phyloP scores from a whole-genome alignment of 2,113 vertebrate genomes.

The Periophthalmodon schlosseri region DNA sequence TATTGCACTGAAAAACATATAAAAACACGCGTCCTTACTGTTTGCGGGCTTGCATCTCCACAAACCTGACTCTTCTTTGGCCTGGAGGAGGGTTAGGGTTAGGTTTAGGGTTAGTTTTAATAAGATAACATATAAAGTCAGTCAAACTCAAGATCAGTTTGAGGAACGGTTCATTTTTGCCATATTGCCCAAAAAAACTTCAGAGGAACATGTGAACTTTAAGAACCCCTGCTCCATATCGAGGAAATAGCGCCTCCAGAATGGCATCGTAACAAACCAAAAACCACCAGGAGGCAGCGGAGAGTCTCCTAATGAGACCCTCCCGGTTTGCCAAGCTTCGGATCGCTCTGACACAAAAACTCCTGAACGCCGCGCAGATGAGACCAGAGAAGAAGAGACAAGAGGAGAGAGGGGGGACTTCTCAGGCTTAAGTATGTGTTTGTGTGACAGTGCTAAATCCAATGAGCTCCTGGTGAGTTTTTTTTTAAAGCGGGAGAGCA shows the following conservation, averaged over 20 bases:
- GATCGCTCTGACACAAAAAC: constrained; percentile 37
- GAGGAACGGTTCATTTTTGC: no score
- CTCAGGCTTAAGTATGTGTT: constrained; percentile 47
- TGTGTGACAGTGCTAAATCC: constrained; percentile 44
- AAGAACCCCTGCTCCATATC: neutral
- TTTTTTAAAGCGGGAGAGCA: constrained; percentile 28
- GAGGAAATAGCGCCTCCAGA: constrained; percentile 11
- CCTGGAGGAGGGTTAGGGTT: no score
- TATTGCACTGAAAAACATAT: no score
- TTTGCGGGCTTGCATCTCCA: no score
- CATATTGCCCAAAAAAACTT: no score
- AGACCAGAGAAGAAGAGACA: neutral
- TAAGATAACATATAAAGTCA: no score
- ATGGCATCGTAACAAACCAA: constrained; percentile 32
- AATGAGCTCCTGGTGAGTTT: constrained; percentile 40
- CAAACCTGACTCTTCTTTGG: no score
- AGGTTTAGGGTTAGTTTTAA: no score
- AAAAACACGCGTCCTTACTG: no score
- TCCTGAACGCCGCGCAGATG: constrained; percentile 15
- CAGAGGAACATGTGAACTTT: no score
- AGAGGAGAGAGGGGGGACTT: neutral
- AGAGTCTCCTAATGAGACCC: constrained; percentile 3
- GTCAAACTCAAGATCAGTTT: no score
- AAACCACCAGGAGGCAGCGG: constrained; percentile 14
- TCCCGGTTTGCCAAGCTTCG: constrained; percentile 4